Conservation (phyloP, 2,113 vertebrate genomes). For the Osmerus eperlanus region DNA sequence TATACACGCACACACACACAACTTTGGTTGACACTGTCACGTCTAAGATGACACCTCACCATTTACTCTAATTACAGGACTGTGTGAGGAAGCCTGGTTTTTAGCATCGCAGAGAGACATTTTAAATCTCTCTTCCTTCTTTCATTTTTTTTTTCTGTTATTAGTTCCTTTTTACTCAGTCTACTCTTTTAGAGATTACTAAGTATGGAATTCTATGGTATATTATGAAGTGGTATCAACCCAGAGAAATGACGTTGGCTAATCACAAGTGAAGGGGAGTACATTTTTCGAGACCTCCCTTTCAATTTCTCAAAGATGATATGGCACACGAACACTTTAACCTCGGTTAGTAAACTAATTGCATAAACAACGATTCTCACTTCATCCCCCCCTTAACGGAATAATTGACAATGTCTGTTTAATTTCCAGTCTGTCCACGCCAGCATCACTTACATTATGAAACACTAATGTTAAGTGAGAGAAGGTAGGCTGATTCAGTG, state of each 20-base stretch:
- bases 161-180: slow-evolving; percentile 54
- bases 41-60: background rate
- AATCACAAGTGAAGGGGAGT: slow-evolving; percentile 31
- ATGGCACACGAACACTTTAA: slow-evolving; percentile 39
- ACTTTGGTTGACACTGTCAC: background rate
- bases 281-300: slow-evolving; percentile 27
- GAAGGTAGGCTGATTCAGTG: background rate
- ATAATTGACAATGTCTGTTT: slow-evolving; percentile 50
- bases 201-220: slow-evolving; percentile 61
- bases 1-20: background rate
- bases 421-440: slow-evolving; percentile 42
- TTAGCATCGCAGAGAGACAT: slow-evolving; percentile 33
- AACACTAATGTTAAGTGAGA: slow-evolving; percentile 26
- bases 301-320: slow-evolving; percentile 23
- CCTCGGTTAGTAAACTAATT: slow-evolving; percentile 53
- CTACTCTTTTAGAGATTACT: slow-evolving; percentile 52
- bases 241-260: slow-evolving; percentile 74
- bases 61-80: slow-evolving; percentile 34
- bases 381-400: slow-evolving; percentile 29
- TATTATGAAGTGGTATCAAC: slow-evolving; percentile 69
- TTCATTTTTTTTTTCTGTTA: slow-evolving; percentile 44
- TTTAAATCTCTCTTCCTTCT: slow-evolving; percentile 23
- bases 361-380: slow-evolving; percentile 30
- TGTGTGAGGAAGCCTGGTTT: slow-evolving; percentile 29
- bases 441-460: slow-evolving; percentile 17